Percentiles rank a stretch among this genome's conserved stretches.
phyloP scores from a whole-genome alignment of 2,888 invertebrate genomes.

The Cataglyphis altisquamis region DNA sequence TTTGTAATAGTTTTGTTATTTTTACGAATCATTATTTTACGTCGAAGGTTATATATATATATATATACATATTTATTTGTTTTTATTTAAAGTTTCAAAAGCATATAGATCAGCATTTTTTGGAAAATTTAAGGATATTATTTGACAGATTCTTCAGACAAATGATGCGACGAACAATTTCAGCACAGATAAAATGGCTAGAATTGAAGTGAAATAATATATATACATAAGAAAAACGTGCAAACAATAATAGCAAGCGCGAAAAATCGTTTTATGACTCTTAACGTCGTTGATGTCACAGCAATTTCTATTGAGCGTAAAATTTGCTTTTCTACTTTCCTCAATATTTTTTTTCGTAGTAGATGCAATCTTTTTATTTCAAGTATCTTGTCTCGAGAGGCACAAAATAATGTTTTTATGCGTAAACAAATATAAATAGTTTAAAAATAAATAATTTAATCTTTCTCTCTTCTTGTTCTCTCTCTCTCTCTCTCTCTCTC shows the following conservation, averaged over 20 bases:
- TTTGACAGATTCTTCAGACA: conserved; percentile 8
- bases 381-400: not conserved
- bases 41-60: not conserved
- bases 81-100: not conserved
- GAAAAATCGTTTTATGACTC: conserved; percentile 35
- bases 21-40: too few species aligned
- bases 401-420: not conserved
- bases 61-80: not conserved
- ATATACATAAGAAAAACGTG: conserved; percentile 23
- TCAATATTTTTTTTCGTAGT: conserved; percentile 12
- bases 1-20: too few species aligned
- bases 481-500: too few species aligned
- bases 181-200: conserved; percentile 1
- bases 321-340: conserved; percentile 15
- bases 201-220: conserved; percentile 34
- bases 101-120: not conserved
- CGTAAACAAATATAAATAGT: conserved; percentile 12
- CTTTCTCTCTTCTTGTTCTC: not conserved
- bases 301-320: conserved; percentile 35
- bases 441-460: not conserved
- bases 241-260: conserved; percentile 36
- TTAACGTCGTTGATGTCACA: conserved; percentile 5
- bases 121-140: not conserved
- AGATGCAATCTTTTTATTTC: conserved; percentile 40
- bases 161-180: conserved; percentile 21